Evolutionary conservation across 1,140 invertebrate species (phyloP).

Genomic region (Pteromalus puparum): DNA sequence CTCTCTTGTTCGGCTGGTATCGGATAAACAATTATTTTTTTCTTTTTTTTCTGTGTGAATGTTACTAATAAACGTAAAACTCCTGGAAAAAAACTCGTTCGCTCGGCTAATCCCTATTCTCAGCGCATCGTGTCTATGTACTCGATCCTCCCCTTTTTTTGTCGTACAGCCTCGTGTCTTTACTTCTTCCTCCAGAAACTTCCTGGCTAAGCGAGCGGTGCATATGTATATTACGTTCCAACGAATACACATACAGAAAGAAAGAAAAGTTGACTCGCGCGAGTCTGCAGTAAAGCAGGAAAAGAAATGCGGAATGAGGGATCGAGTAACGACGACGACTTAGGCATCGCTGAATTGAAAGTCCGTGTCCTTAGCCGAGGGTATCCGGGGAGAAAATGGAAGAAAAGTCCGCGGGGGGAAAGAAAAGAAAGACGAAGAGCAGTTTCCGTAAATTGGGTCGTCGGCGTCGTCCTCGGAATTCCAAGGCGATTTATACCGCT

Average conservation of each 20-base stretch:
- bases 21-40: not conserved
- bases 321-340: not conserved
- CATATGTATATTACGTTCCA: constrained; percentile 16
- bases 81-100: too few relatives aligned
- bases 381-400: not conserved
- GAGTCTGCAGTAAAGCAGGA: not conserved
- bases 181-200: constrained; percentile 5
- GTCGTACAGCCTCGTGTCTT: too few relatives aligned
- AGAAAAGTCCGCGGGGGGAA: not conserved
- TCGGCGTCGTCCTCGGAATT: not conserved
- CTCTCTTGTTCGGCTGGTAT: not conserved
- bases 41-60: too few relatives aligned
- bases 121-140: too few relatives aligned
- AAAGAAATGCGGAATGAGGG: not conserved
- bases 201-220: not conserved
- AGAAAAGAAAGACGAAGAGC: not conserved
- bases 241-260: not conserved
- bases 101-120: too few relatives aligned
- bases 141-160: too few relatives aligned
- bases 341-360: constrained; percentile 27
- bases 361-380: not conserved
- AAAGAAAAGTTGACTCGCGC: too few relatives aligned
- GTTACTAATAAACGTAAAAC: too few relatives aligned
- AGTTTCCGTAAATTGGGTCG: not conserved
- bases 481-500: not conserved